Conservation (phyloP, 2,888 invertebrate species). For the Taenaris catops region DNA sequence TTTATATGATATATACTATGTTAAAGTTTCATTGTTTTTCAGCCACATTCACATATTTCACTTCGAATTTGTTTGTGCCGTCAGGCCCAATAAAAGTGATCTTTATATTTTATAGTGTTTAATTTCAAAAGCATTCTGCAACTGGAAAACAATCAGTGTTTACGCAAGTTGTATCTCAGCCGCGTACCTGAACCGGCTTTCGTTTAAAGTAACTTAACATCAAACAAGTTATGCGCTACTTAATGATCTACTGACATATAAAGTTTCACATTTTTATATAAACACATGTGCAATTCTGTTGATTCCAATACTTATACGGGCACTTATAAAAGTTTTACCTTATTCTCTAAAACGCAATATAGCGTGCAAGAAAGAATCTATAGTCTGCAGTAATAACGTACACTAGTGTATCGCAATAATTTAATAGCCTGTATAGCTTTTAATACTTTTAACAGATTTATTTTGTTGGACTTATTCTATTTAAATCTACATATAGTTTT, state of each 20-base stretch:
- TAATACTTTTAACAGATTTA: too few species aligned
- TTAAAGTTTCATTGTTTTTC: too few species aligned
- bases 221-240: slow-evolving; percentile 14
- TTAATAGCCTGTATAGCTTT: too few species aligned
- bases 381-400: too few species aligned
- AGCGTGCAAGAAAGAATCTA: background rate
- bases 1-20: too few species aligned
- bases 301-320: slow-evolving; percentile 13
- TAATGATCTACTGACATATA: slow-evolving; percentile 46
- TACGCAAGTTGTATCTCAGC: background rate
- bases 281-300: slow-evolving; percentile 27
- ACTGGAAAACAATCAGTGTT: slow-evolving; percentile 5
- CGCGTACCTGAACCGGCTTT: slow-evolving; percentile 7
- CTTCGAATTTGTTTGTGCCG: too few species aligned
- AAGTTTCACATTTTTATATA: slow-evolving; percentile 48
- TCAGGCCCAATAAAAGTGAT: too few species aligned
- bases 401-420: too few species aligned
- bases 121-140: background rate
- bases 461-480: too few species aligned
- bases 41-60: too few species aligned
- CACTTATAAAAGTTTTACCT: background rate
- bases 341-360: background rate
- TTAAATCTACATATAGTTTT: too few species aligned
- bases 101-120: too few species aligned
- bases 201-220: slow-evolving; percentile 14